Base-by-base conservation (phyloP, 2,797 vertebrate species). In the Liparis tanakae region DNA sequence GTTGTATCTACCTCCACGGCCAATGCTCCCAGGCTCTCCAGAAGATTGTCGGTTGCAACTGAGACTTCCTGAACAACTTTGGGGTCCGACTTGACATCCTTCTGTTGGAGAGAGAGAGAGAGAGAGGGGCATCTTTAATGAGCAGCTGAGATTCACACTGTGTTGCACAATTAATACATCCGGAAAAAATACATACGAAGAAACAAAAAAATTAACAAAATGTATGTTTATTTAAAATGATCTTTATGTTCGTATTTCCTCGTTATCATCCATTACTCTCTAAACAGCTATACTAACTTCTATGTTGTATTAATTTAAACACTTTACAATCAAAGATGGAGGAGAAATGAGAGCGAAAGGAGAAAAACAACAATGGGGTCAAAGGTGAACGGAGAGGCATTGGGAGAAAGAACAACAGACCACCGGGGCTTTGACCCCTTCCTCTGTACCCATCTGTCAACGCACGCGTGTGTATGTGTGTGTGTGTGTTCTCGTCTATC, bases 1-100 rank as follows among this genome's bases (percentile, higher is more conserved):
- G 43, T 61, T 75, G 54, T 43, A 73, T 91, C 88, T 94, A 99
- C 98, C 96, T 99, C 97, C 77, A 95, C 93, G 22, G 95, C 87
- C 84, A 99, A 91, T 0, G 88, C 89, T 51, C 95, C 95, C 13
- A 99, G 37, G 86, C 96, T 99, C 67, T 93, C 92, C 87, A 95
- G 87, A 72, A 99, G 91, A 22, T 78, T 79, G 81, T 95, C 94
- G 1, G 96, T 95, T 48, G 96, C 95, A 86, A 94, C 93, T 2
- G 94, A 93, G 67, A 99, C 94, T 17, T 95, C 94, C 75, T 93
- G 87, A 41, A 92, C 86, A 0, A 88, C 91, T 85, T 96, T 87
- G 62, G 96, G 95, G 79, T 96, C 93, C 1, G 94, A 93, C 82
- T 84, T 93, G 58, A 97, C 90, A 60, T 88, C 94, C 87, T 77